Conservation (phyloP, 2,888 invertebrate genomes). For the Frankliniella intonsa region DNA sequence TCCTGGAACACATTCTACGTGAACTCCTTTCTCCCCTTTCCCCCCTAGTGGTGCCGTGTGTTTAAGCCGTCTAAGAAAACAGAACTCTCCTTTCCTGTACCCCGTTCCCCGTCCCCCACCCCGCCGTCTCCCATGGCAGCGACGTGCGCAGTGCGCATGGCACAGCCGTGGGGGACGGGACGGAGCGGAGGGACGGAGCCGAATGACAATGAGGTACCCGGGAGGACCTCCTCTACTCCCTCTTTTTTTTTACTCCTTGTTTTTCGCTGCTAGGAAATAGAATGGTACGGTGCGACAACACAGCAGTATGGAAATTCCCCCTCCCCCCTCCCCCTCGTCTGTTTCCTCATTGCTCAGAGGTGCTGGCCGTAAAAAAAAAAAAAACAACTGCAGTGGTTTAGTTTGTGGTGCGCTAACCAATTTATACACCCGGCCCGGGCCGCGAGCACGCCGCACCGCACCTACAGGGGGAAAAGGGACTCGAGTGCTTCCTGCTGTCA, state of each 20-base stretch:
- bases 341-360: background rate
- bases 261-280: background rate
- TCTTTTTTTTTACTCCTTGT: background rate
- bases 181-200: background rate
- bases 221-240: too few species aligned
- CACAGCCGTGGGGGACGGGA: background rate
- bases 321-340: background rate
- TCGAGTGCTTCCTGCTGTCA: too few species aligned
- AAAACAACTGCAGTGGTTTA: background rate
- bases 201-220: conserved; percentile 17
- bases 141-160: background rate
- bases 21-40: too few species aligned
- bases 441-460: background rate
- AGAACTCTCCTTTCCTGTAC: too few species aligned
- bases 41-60: too few species aligned
- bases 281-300: background rate
- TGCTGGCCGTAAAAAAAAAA: background rate
- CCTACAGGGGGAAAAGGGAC: too few species aligned
- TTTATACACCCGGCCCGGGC: background rate
- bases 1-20: too few species aligned
- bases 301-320: background rate
- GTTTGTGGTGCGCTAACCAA: background rate
- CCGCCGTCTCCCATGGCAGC: too few species aligned
- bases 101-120: too few species aligned
- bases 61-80: too few species aligned